Conservation (phyloP, 2,888 invertebrate genomes). For the Timema podura region DNA sequence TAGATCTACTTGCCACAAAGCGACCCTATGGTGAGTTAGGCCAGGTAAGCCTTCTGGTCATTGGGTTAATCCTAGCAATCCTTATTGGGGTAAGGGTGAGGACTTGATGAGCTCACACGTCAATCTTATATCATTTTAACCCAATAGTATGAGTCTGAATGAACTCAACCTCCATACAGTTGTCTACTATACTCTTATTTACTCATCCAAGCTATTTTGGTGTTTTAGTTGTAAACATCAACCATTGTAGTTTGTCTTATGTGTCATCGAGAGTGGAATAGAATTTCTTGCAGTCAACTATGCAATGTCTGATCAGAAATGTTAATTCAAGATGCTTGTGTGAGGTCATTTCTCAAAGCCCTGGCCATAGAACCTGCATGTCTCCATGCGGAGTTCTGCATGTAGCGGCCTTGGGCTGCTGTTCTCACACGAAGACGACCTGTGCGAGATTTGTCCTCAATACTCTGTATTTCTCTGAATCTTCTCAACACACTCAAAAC, state of each 20-base stretch:
- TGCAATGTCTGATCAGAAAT: neutral
- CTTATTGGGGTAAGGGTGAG: too few species aligned
- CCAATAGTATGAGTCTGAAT: too few species aligned
- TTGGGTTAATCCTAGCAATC: too few species aligned
- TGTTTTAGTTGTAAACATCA: too few species aligned
- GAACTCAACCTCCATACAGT: too few species aligned
- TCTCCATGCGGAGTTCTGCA: neutral
- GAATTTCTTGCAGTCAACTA: neutral
- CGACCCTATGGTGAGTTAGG: too few species aligned
- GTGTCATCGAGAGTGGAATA: neutral
- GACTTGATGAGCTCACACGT: too few species aligned
- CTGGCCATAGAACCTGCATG: neutral
- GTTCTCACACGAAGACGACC: slow-evolving; percentile 2
- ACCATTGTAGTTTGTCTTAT: neutral
- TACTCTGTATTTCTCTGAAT: neutral
- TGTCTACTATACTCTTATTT: too few species aligned
- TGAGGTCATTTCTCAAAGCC: neutral
- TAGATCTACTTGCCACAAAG: too few species aligned
- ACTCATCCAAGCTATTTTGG: too few species aligned
- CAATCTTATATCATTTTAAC: too few species aligned
- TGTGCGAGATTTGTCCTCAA: neutral
- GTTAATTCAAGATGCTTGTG: neutral
- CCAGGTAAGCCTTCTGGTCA: too few species aligned
- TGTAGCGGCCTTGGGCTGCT: neutral
- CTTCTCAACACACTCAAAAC: neutral